Evolutionary conservation across 2,797 vertebrate species (phyloP).

Genomic region (Rhinichthys osculus): DNA sequence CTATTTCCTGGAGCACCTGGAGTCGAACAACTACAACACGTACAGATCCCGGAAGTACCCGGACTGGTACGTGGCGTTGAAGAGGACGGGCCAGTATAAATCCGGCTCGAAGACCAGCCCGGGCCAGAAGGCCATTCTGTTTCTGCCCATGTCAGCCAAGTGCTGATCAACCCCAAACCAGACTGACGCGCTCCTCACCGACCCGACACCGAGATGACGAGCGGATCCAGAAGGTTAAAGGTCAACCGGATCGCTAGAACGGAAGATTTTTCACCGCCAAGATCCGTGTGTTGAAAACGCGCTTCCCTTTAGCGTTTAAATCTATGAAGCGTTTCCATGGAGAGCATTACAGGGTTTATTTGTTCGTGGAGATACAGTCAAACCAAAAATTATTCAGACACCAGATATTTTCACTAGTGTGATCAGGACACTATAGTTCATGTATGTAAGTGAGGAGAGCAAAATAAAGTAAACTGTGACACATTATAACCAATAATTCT

Average conservation of each 20-base stretch:
- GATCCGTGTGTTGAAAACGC: not conserved
- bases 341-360: slow-evolving; percentile 3
- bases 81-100: slow-evolving; percentile 96
- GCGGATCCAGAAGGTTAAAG: not conserved
- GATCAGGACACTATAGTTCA: no score
- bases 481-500: no score
- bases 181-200: not conserved
- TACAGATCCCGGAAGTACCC: slow-evolving; percentile 95
- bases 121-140: slow-evolving; percentile 98
- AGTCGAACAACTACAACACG: slow-evolving; percentile 99
- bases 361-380: not conserved
- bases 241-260: not conserved
- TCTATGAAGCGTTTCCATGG: not conserved
- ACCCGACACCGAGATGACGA: not conserved
- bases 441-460: no score
- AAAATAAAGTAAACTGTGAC: no score
- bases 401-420: no score
- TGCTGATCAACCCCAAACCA: slow-evolving; percentile 19
- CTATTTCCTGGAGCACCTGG: slow-evolving; percentile 92
- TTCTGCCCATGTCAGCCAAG: slow-evolving; percentile 94
- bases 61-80: slow-evolving; percentile 96
- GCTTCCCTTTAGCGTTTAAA: not conserved
- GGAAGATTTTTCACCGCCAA: not conserved
- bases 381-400: no score
- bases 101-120: slow-evolving; percentile 90